Base-by-base conservation (phyloP, 2,113 vertebrate genomes). In the Xiphophorus couchianus region DNA sequence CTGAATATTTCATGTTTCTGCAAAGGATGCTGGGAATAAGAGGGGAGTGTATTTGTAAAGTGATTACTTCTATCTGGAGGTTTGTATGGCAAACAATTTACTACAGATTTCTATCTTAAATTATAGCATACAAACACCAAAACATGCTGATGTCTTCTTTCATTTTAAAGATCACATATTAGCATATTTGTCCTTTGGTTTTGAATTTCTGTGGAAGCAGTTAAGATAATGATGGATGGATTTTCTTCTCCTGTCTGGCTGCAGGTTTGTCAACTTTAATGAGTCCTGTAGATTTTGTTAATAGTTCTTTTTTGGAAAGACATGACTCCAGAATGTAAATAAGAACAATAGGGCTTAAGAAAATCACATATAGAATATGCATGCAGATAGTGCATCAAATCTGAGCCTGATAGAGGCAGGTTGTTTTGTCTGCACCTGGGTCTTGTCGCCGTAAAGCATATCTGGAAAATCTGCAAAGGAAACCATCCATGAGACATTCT, bases 1-100 rank as follows among this genome's bases (percentile, higher is more conserved):
- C 62, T 91, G 86, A 91, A 92, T 90, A 92, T 88, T 89, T 90
- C 74, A 91, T 89, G 79, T 73, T 44, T n/a, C 27, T 51, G 84
- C 62, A 77, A 73, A 81, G 76, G 67, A 82, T 76, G 67, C 63
- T 73, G 85, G 89, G 64, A 72, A 74, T n/a, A 65, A 48, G 42
- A 37, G 42, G 31, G 51, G 68, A 15, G 51, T 1, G 15, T n/a
- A 5, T 79, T 62, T 73, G 62, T 12, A 51, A 37, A 73, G 72
- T 15, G 29, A 86, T 84, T 62, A 35, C 71, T 74, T 69, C 51
- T 67, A 51, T 51, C 33, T 4, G 29, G 54, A 71, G 65, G 31
- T 63, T 71, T 58, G 28, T 1, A 7, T 77, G 27, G 5, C 1
- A 69, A 30, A 54, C 54, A 79, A 64, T 68, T 82, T 61, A 65